Evolutionary conservation across 2,113 vertebrate genomes (phyloP).

Genomic region (Bubalus kerabau): DNA sequence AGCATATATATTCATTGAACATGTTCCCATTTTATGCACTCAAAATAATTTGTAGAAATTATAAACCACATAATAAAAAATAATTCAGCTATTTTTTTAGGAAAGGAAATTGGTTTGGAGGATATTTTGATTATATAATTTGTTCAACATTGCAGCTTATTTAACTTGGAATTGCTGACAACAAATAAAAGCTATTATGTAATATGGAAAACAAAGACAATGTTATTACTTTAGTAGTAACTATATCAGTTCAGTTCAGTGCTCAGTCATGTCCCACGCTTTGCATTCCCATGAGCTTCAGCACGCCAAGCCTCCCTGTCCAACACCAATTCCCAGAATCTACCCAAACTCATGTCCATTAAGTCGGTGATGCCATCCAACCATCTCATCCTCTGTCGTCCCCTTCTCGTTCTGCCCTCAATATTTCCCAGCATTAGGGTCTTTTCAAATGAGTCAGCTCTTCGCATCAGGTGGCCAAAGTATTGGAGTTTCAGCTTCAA

Average conservation of each 20-base stretch:
- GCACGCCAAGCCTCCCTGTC: neutral
- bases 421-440: neutral
- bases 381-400: neutral
- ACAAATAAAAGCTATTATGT: neutral
- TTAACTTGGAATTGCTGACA: neutral
- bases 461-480: neutral
- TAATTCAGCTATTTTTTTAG: neutral
- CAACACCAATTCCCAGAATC: fast-evolving
- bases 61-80: neutral
- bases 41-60: neutral
- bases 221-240: neutral
- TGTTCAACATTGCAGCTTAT: neutral
- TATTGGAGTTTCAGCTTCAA: neutral
- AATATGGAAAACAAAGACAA: neutral
- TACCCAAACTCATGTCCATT: neutral
- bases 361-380: neutral
- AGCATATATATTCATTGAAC: neutral
- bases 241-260: neutral
- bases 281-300: neutral
- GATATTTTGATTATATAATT: neutral
- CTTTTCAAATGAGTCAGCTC: neutral
- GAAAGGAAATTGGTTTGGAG: neutral
- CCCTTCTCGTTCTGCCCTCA: neutral
- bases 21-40: neutral
- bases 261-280: neutral